Conservation (phyloP, 2,888 invertebrate species). For the Dioctria linearis region DNA sequence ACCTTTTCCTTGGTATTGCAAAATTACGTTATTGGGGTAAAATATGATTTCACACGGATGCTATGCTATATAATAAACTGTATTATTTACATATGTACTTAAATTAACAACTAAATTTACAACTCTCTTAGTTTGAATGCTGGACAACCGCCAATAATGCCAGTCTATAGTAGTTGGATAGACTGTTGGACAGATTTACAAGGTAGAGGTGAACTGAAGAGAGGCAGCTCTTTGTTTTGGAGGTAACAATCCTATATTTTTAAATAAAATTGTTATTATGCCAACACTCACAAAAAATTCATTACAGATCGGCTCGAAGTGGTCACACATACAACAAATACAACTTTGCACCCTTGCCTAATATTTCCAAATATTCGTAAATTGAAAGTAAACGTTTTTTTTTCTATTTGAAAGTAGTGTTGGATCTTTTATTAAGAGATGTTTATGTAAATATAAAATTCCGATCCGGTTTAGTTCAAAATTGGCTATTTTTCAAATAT, state of each 20-base stretch:
- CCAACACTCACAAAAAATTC: too few relatives aligned
- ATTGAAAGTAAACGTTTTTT: constrained; percentile 35
- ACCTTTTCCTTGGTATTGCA: too few relatives aligned
- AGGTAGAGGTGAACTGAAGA: constrained; percentile 83
- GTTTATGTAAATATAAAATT: constrained; percentile 28
- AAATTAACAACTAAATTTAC: constrained; percentile 1
- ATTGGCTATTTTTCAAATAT: too few relatives aligned
- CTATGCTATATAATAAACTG: too few relatives aligned
- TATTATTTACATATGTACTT: too few relatives aligned
- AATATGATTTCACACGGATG: too few relatives aligned
- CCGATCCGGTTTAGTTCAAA: background rate
- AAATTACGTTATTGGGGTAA: too few relatives aligned
- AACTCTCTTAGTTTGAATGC: constrained; percentile 77
- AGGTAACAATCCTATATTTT: constrained; percentile 62
- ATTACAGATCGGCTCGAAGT: constrained; percentile 15
- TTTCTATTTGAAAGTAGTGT: constrained; percentile 30
- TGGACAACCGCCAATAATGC: constrained; percentile 88
- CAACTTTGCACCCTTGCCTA: constrained; percentile 36
- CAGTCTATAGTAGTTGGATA: constrained; percentile 84
- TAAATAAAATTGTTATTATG: background rate
- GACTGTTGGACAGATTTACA: constrained; percentile 88
- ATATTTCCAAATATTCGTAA: constrained; percentile 45
- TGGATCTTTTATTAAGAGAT: constrained; percentile 9
- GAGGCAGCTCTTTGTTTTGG: constrained; percentile 83
- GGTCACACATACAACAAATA: constrained; percentile 9